Conservation (phyloP, 2,113 vertebrate genomes). For the Jacana jacana region DNA sequence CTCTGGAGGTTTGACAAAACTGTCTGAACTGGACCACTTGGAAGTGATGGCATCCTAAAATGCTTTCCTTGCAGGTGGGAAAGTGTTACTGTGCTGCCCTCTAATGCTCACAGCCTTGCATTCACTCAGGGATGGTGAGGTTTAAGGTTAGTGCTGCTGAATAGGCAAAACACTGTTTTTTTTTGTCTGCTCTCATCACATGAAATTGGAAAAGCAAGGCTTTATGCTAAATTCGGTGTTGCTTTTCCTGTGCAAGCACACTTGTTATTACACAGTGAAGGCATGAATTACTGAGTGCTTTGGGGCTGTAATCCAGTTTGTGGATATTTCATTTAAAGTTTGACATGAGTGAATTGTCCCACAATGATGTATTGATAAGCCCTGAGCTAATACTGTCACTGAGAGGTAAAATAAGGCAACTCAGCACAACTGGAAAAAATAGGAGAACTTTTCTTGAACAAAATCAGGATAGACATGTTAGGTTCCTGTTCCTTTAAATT, state of each 20-base stretch:
- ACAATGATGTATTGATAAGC: not conserved
- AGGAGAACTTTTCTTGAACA: not conserved
- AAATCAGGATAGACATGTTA: not conserved
- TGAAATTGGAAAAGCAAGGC: not conserved
- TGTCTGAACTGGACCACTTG: not conserved
- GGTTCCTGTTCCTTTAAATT: not conserved
- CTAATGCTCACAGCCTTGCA: slow-evolving; percentile 41
- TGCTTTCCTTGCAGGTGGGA: not conserved
- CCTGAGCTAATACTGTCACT: not conserved
- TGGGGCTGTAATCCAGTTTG: slow-evolving; percentile 3
- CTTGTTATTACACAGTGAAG: not conserved
- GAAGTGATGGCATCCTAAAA: not conserved
- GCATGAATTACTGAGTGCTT: not conserved
- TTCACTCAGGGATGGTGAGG: not conserved
- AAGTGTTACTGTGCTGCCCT: slow-evolving; percentile 69
- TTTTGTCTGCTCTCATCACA: not conserved
- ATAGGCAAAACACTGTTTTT: not conserved
- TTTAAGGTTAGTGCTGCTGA: not conserved
- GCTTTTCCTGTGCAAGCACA: not conserved
- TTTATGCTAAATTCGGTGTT: not conserved
- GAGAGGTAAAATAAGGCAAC: not conserved
- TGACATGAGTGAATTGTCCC: not conserved
- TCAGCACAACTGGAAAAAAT: not conserved
- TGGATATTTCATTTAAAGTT: slow-evolving; percentile 39
- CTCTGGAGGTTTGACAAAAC: not conserved